phyloP scores from a whole-genome alignment of 2,113 vertebrate species.

The Antennarius striatus region DNA sequence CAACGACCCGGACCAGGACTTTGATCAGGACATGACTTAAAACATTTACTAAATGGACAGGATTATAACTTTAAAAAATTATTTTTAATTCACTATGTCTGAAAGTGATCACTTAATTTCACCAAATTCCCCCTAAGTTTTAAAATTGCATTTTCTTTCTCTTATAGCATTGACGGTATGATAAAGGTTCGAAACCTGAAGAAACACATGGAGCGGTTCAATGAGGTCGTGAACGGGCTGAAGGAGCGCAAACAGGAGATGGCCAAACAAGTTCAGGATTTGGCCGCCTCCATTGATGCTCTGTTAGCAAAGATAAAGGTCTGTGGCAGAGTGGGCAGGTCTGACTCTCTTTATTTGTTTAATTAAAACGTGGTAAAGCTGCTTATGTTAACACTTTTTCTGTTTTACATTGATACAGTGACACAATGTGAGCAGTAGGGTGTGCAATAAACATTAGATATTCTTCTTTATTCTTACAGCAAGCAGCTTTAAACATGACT shows the following conservation, averaged over 20 bases:
- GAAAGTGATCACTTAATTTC: too few relatives aligned
- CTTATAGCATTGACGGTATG: slow-evolving; percentile 88
- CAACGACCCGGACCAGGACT: too few relatives aligned
- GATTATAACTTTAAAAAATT: too few relatives aligned
- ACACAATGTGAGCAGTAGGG: neutral
- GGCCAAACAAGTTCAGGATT: slow-evolving; percentile 87
- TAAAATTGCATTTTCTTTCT: neutral
- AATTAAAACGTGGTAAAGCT: neutral
- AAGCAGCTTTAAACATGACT: slow-evolving; percentile 1
- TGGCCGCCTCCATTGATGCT: slow-evolving; percentile 87
- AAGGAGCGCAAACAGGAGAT: slow-evolving; percentile 94
- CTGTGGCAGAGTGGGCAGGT: neutral
- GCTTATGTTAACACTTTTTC: neutral
- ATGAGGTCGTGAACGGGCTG: slow-evolving; percentile 87
- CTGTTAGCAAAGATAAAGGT: slow-evolving; percentile 92
- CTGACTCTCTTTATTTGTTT: neutral
- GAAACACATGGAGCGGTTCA: slow-evolving; percentile 89
- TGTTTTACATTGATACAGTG: neutral
- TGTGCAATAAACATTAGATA: neutral
- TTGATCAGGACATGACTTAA: too few relatives aligned
- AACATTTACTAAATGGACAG: too few relatives aligned
- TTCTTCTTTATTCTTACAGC: neutral
- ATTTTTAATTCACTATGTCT: too few relatives aligned
- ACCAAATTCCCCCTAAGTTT: too few relatives aligned
- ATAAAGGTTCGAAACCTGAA: slow-evolving; percentile 90